Conservation (phyloP, 1,140 invertebrate species). For the Sweltsa coloradensis region DNA sequence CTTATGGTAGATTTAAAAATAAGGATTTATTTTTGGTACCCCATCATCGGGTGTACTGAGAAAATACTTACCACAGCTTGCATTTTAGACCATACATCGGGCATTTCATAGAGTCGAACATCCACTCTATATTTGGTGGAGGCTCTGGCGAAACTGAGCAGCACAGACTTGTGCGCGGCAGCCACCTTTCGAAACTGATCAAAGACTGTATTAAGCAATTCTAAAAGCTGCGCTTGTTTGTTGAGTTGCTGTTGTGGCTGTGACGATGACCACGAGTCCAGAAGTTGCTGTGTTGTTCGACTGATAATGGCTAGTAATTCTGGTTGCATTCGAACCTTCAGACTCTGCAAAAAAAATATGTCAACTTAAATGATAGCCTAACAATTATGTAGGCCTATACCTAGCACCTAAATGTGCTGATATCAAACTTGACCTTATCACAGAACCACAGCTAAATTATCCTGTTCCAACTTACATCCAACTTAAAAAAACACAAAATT, state of each 20-base stretch:
- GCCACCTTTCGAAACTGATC: slow-evolving; percentile 62
- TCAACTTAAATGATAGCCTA: slow-evolving; percentile 3
- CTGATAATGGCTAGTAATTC: slow-evolving; percentile 66
- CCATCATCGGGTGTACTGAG: too few relatives aligned
- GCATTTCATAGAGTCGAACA: slow-evolving; percentile 55
- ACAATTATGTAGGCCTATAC: neutral
- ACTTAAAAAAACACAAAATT: too few relatives aligned
- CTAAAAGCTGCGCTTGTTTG: slow-evolving; percentile 27
- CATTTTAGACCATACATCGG: slow-evolving; percentile 79
- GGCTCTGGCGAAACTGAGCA: slow-evolving; percentile 45
- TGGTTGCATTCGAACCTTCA: slow-evolving; percentile 69
- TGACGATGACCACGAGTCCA: slow-evolving; percentile 29
- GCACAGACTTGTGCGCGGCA: slow-evolving; percentile 47
- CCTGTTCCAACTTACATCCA: too few relatives aligned
- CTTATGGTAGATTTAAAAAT: too few relatives aligned
- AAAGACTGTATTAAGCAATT: slow-evolving; percentile 50
- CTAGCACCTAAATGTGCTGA: too few relatives aligned
- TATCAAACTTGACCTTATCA: too few relatives aligned
- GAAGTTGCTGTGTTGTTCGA: slow-evolving; percentile 60
- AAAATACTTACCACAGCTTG: slow-evolving; percentile 68
- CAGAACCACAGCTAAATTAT: too few relatives aligned
- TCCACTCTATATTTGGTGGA: slow-evolving; percentile 39
- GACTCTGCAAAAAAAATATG: slow-evolving; percentile 42
- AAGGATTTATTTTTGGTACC: too few relatives aligned
- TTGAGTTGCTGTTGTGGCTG: neutral